Evolutionary conservation across 1,140 invertebrate species (phyloP), one percentile per base, ranked within the genome.

Genomic region (Bombus waltoni): DNA sequence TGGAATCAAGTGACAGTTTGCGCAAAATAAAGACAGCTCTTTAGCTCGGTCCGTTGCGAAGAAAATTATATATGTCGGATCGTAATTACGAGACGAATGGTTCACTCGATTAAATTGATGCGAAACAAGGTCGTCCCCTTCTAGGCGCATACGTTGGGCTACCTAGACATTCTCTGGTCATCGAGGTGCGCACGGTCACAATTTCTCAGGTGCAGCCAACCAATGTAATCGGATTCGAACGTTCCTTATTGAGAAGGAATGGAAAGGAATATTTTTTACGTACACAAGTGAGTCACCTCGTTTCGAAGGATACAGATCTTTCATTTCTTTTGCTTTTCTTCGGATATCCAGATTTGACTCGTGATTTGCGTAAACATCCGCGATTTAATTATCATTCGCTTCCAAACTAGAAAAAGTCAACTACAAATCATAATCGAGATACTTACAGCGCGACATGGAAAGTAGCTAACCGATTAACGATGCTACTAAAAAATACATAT

Each of bases 61-160:
- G 81, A 32, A 83, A 44, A 78, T 83, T 77, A 65, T 40, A 83
- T 5, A 9, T 10, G 11, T 22, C 38, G 57, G 38, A 57, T 22
- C 2, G 62, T 53, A 79, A 71, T 71, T 44, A n/a, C 22, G n/a
- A 74, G 83, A 76, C 78, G 87, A 85, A 82, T 79, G 62, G 59
- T 85, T 35, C 74, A 35, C 25, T 78, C 40, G 83, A 84, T 88
- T 87, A 79, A 32, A 66, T 9, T 71, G 47, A 59, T 68, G 90
- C 35, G 71, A 86, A 90, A 89, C 80, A 88, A 90, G 87, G 78
- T 86, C 87, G 70, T 66, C 76, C 77, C 80, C 75, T 89, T 88
- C 83, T 86, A 68, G 66, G 32, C 53, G 73, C 77, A 66, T 6
- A 35, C 0, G n/a, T 11, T 76, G 38, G 22, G 8, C 44, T 78